Conservation (phyloP, 2,113 vertebrate species). For the Lophius piscatorius region DNA sequence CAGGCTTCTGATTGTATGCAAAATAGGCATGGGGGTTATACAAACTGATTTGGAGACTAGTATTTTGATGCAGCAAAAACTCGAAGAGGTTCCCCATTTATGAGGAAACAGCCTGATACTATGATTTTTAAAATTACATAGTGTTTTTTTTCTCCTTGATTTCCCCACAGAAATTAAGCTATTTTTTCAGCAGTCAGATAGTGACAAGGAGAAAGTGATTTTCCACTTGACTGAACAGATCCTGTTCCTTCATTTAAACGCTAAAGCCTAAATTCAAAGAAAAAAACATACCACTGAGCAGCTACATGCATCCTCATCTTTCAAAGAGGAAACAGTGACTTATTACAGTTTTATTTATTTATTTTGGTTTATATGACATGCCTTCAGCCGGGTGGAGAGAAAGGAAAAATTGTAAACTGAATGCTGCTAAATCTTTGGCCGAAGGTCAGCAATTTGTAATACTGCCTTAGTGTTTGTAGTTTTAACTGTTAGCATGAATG, state of each 20-base stretch:
- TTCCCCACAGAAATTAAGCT: conserved; percentile 14
- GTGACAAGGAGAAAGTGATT: conserved; percentile 67
- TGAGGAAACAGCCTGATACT: too few species aligned
- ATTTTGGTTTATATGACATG: too few species aligned
- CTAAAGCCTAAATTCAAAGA: conserved; percentile 18
- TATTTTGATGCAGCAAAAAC: background rate
- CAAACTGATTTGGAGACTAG: background rate
- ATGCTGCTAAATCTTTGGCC: conserved; percentile 24
- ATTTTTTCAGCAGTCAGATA: conserved; percentile 20
- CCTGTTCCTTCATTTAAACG: conserved; percentile 54
- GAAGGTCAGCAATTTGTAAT: conserved; percentile 18
- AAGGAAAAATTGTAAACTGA: conserved; percentile 8
- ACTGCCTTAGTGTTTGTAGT: conserved; percentile 11
- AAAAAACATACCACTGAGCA: conserved; percentile 15
- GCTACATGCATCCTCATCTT: conserved; percentile 38
- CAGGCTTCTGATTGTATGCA: conserved; percentile 38
- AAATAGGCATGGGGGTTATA: conserved; percentile 24
- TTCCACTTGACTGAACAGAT: conserved; percentile 64
- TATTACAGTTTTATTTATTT: too few species aligned
- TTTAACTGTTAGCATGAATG: background rate
- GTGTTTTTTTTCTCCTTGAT: conserved; percentile 15
- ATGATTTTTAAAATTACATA: conserved; percentile 44
- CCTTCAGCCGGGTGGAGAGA: conserved; percentile 3
- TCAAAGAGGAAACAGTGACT: conserved; percentile 16
- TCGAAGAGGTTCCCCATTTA: background rate